A percentile compares a stretch with the other conserved stretches of the same genome.
Evolutionary conservation across 2,888 invertebrate species (phyloP).

Genomic region (Subacronicta megacephala): DNA sequence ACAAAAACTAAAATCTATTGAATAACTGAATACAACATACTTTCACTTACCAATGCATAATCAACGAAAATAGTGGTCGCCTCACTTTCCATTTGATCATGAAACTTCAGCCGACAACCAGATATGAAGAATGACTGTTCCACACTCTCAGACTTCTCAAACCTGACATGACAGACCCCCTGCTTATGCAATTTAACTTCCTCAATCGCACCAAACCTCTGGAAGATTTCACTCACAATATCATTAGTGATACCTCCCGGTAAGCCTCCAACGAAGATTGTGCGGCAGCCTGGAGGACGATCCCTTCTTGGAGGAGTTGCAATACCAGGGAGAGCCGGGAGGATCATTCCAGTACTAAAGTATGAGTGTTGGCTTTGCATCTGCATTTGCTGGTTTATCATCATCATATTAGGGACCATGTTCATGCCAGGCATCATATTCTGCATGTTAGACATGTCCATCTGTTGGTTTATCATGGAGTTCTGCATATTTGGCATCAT

Average conservation of each 20-base stretch:
- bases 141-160: constrained; percentile 93
- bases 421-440: constrained; percentile 55
- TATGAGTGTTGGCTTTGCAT: constrained; percentile 67
- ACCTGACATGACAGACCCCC: constrained; percentile 97
- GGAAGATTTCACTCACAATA: constrained; percentile 95
- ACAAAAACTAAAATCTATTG: neutral
- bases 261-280: constrained; percentile 97
- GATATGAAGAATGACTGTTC: constrained; percentile 96
- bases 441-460: constrained; percentile 61
- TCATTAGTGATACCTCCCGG: constrained; percentile 95
- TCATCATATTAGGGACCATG: constrained; percentile 81
- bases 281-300: constrained; percentile 96
- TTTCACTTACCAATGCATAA: constrained; percentile 91
- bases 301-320: constrained; percentile 95
- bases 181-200: constrained; percentile 94
- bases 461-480: constrained; percentile 60
- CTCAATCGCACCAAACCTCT: constrained; percentile 89
- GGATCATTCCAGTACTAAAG: constrained; percentile 93
- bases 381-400: constrained; percentile 69
- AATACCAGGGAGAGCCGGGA: constrained; percentile 95
- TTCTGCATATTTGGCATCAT: constrained; percentile 55
- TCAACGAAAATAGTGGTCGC: constrained; percentile 96
- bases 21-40: neutral
- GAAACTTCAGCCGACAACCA: constrained; percentile 93
- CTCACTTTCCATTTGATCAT: constrained; percentile 92